Base-by-base conservation (phyloP, 2,888 invertebrate species). In the Rugalucina vietnamica region DNA sequence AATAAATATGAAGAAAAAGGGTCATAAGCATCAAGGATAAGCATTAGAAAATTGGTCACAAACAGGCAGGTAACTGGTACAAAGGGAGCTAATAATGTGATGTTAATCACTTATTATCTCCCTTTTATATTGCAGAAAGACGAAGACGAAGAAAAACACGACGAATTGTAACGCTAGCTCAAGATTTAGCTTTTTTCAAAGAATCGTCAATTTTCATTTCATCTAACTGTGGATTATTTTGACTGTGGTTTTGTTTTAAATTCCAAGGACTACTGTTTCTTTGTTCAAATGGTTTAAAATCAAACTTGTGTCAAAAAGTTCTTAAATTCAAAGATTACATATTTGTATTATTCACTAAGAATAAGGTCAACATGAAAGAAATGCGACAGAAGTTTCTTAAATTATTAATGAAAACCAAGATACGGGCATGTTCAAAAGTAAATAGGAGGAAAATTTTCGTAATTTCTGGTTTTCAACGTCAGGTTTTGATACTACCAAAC, bases 161-260 rank as follows among this genome's bases (percentile, higher is more conserved):
- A 91, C 49, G 91, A 91, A 74, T 91, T 91, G 87, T 90, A 91
- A 91, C 90, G 84, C 34, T n/a, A n/a, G 65, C 29, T 65, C 49
- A 36, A 89, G 49, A 34, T 18, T 54, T 65, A 65, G 65, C 29
- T 14, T 34, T 21, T 86, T 21, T 91, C 92, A 27, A 75, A 90
- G 12, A 92, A 93, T 86, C 65, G 32, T 65, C 34, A 65, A 18
- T 65, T 65, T 65, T 3, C 65, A 65, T 34, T 65, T 65, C 34
- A 43, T n/a, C n/a, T n/a, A n/a, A n/a, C n/a, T n/a, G n/a, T n/a
- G n/a, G n/a, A n/a, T n/a, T n/a, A n/a, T 43, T 43, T 43, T 43
- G 18, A 43, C 43, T 43, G 60, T 60, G 60, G 60, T 60, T 60
- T 60, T 27, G 10, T 60, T 14, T 60, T 24, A 10, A 27, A 60